Conservation (phyloP, 2,113 vertebrate genomes). For the Hypomesus transpacificus region DNA sequence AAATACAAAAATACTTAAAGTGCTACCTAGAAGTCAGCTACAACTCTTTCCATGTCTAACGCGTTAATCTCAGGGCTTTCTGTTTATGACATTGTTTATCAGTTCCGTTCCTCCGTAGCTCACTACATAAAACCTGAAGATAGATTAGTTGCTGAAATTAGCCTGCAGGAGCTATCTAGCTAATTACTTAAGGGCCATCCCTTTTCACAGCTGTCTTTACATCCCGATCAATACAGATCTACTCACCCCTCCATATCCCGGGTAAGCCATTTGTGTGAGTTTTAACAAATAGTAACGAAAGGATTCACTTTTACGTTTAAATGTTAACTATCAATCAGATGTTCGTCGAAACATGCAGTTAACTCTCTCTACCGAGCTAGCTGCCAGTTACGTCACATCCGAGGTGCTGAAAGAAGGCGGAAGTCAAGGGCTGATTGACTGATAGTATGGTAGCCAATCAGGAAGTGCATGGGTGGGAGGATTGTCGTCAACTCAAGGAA, state of each 20-base stretch:
- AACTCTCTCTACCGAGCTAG: neutral
- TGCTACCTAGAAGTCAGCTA: too few relatives aligned
- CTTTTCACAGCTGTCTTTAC: too few relatives aligned
- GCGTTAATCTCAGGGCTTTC: too few relatives aligned
- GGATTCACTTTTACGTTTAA: neutral
- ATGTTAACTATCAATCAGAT: neutral
- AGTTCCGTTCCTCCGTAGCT: too few relatives aligned
- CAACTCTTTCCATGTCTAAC: too few relatives aligned
- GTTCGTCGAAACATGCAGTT: too few relatives aligned
- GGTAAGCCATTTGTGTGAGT: conserved; percentile 56
- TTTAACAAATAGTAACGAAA: neutral
- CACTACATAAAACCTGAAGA: too few relatives aligned
- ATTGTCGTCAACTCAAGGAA: neutral
- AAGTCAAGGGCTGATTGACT: conserved; percentile 12
- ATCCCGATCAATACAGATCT: neutral
- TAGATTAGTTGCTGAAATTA: too few relatives aligned
- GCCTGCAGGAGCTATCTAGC: too few relatives aligned
- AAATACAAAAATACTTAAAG: too few relatives aligned
- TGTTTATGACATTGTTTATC: too few relatives aligned
- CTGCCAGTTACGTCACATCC: conserved; percentile 39
- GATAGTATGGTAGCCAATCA: conserved; percentile 27
- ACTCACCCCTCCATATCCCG: conserved; percentile 68
- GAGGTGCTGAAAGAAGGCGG: conserved; percentile 11
- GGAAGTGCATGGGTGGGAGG: neutral
- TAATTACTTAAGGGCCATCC: too few relatives aligned